Evolutionary conservation across 2,113 vertebrate species (phyloP), one percentile per base, ranked within the genome.

Genomic region (Planiliza haematocheilus): DNA sequence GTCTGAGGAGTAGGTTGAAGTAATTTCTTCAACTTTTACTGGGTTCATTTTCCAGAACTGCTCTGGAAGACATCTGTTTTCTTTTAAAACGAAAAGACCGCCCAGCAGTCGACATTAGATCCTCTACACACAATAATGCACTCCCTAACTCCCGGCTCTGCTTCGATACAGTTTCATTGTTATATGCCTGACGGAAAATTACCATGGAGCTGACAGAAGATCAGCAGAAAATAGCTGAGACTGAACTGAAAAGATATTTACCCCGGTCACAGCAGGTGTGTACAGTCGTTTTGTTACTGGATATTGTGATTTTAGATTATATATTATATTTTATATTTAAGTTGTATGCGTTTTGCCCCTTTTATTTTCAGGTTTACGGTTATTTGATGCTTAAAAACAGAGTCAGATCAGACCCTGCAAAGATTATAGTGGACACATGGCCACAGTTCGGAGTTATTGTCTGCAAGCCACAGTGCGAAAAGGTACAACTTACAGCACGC

Each of bases 371-470:
- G 91, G 87, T 82, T 12, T 91, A 88, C 42, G 86, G 91, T 6
- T 52, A 1, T 24, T 41, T 92, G 61, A 50, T 86, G 5, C 1
- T 83, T 10, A 77, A 57, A 20, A 92, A 4, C 52, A 39, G 74
- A 18, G 56, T 74, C 12, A 24, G 24, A 38, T 52, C 79, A 42
- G 80, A 89, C 14, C 78, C 82, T 1, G 7, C 77, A 4, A 66
- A 70, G 30, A 53, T 92, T 51, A 43, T 88, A 2, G 92, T 83
- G 82, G 91, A 92, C 72, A 82, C 10, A 3, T 92, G 92, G 91
- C 91, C 92, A 51, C 63, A 88, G 8, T 93, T 91, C 69, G 84
- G 21, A 1, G 70, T 88, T 4, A 17, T 92, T n/a, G 3, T 92
- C 50, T 83, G 84, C 68, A 87, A 73, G 75, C 82, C 91, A 37